Base-by-base conservation (phyloP, 2,888 invertebrate genomes). In the Nesidiocoris tenuis region DNA sequence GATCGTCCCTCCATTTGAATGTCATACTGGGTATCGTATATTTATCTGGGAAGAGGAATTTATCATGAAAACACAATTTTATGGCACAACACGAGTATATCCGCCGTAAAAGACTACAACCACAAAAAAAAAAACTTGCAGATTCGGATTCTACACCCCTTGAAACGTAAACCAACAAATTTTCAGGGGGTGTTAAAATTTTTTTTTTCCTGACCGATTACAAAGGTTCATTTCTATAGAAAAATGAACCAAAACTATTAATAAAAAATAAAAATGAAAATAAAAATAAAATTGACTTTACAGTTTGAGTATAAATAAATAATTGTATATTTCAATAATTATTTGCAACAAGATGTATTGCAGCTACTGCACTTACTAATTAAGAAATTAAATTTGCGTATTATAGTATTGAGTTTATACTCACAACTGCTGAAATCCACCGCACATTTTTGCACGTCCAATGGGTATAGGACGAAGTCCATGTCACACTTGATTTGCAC, bases 341-440 rank as follows among this genome's bases (percentile, higher is more conserved):
- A n/a, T n/a, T n/a, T n/a, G n/a, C n/a, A n/a, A n/a, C n/a, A n/a
- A n/a, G n/a, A n/a, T n/a, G n/a, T n/a, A n/a, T n/a, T n/a, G 39
- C 12, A 39, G 39, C 12, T 39, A 12, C 3, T 39, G 3, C 12
- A 12, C 12, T 39, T 12, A 39, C 5, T 7, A 39, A 39, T 7
- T 39, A 39, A 39, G 12, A 39, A 39, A 39, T 39, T 39, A 39
- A 3, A n/a, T n/a, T n/a, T n/a, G n/a, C n/a, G n/a, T n/a, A n/a
- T n/a, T n/a, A n/a, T n/a, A n/a, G n/a, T n/a, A n/a, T 63, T n/a
- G 9, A 17, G 3, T 12, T 1, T 16, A 18, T 63, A 76, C 88
- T 87, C 84, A 89, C 88, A 88, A 82, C 88, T 88, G 82, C 88
- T 88, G 81, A 88, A 88, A 82, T 89, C 88, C 81, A 89, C 87